A percentile compares a stretch with the other conserved stretches of the same genome.
Evolutionary conservation across 2,888 invertebrate genomes (phyloP).

Genomic region (Tipula confusa): DNA sequence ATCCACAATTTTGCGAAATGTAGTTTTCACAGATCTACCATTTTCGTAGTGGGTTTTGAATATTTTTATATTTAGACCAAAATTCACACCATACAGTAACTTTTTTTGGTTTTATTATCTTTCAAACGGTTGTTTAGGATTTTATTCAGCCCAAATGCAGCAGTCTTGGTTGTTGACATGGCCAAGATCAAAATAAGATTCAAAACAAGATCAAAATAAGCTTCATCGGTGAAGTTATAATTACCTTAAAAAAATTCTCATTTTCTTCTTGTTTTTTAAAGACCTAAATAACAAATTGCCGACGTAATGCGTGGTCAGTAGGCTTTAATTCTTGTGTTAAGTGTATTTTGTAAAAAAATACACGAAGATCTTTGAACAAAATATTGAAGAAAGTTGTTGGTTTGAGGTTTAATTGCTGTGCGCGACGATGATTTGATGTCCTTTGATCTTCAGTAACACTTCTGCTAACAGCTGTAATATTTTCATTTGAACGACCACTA

Average conservation of each 20-base stretch:
- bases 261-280: too few species aligned
- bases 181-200: too few species aligned
- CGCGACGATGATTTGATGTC: background rate
- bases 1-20: too few species aligned
- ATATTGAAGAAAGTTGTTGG: background rate
- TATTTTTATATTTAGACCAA: too few species aligned
- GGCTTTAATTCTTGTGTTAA: background rate
- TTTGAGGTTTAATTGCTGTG: background rate
- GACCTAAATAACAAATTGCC: too few species aligned
- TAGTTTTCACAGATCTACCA: too few species aligned
- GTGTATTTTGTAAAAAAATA: background rate
- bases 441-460: background rate
- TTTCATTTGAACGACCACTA: background rate
- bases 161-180: too few species aligned
- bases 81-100: background rate
- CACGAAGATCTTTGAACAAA: background rate
- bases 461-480: background rate
- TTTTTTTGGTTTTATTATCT: too few species aligned
- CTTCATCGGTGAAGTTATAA: too few species aligned
- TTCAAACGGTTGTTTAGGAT: background rate
- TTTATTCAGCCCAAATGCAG: background rate
- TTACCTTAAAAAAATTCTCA: background rate
- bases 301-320: too few species aligned
- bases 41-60: too few species aligned
- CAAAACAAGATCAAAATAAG: too few species aligned